Evolutionary conservation across 2,797 vertebrate species (phyloP).

Genomic region (Cephalopachus bancanus): DNA sequence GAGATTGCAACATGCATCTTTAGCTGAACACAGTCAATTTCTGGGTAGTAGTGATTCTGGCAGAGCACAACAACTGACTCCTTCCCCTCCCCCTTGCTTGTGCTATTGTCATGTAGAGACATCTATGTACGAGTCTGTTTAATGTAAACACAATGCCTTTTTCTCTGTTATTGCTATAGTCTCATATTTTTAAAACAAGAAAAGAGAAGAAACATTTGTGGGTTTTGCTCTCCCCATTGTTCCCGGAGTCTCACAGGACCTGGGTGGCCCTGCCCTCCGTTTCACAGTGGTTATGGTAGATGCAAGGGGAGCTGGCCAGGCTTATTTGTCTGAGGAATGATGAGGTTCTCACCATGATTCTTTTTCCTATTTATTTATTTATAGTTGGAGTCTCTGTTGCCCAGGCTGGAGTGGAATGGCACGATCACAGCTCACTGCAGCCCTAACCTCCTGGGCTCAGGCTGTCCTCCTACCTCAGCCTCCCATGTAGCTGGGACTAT

Average conservation of each 20-base stretch:
- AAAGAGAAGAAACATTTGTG: background rate
- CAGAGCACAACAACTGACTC: background rate
- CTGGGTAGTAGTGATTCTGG: background rate
- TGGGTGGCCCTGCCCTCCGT: background rate
- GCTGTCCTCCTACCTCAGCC: too few relatives aligned
- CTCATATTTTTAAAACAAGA: constrained; percentile 2
- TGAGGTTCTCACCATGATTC: background rate
- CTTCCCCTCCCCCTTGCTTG: background rate
- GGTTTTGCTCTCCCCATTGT: background rate
- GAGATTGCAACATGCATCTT: background rate
- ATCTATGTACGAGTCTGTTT: background rate
- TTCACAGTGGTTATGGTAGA: background rate
- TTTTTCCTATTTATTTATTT: background rate
- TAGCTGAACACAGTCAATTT: background rate
- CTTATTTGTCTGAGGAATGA: background rate
- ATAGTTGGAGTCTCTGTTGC: too few relatives aligned
- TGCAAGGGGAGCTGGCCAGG: too few relatives aligned
- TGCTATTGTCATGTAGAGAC: background rate
- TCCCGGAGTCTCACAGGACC: background rate
- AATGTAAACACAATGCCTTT: background rate
- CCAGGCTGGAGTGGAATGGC: too few relatives aligned
- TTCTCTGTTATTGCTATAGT: background rate
- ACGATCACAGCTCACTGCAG: too few relatives aligned
- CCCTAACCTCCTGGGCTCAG: too few relatives aligned
- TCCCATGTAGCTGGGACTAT: too few relatives aligned